Base-by-base conservation (phyloP, 37 sponge, comb jelly and placozoan species). In the Beroe forskalii region DNA sequence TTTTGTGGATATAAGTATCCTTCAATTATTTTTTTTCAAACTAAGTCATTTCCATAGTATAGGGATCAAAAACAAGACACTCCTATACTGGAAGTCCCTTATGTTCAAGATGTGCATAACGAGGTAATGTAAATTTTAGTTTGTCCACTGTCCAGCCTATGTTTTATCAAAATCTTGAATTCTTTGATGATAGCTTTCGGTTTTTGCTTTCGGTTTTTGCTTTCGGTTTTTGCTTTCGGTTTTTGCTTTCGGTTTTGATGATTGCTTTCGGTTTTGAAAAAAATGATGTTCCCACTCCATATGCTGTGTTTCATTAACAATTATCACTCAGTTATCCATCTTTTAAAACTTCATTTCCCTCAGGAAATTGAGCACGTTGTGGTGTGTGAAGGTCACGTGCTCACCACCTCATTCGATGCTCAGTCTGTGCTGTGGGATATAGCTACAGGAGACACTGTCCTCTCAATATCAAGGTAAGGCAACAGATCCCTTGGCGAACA, bases 301-400 rank as follows among this genome's bases (percentile, higher is more conserved):
- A n/a, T n/a, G n/a, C n/a, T n/a, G n/a, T n/a, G n/a, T n/a, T n/a
- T n/a, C n/a, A n/a, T n/a, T n/a, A n/a, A n/a, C 55, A 48, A 17
- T 48, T 48, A 48, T 48, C 12, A 12, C 12, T 48, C 12, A 12
- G 55, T 6, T 48, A 12, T 48, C 55, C 55, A 48, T 48, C 55
- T 48, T 48, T 17, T 12, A 48, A n/a, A n/a, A 48, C 55, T 48
- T 17, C 12, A 8, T 8, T 23, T 72, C 42, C 35, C 2, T 42
- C 48, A 80, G 86, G 86, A 80, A 9, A 80, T 80, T 24, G 86
- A 80, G 40, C 86, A 80, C 35, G n/a, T 80, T 1, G 86, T 30
- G 9, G 86, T 80, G 14, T 42, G 40, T 80, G 48, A n/a, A 28
- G n/a, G 27, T 27, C 20, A 22, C 28, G 30, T 80, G n/a, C 86